Percentiles rank a stretch among this genome's conserved stretches.
These are phyloP conservation scores for Samia ricini DNA, from an alignment of 1,140 invertebrate genomes.

Conservation along the genomic window DNA sequence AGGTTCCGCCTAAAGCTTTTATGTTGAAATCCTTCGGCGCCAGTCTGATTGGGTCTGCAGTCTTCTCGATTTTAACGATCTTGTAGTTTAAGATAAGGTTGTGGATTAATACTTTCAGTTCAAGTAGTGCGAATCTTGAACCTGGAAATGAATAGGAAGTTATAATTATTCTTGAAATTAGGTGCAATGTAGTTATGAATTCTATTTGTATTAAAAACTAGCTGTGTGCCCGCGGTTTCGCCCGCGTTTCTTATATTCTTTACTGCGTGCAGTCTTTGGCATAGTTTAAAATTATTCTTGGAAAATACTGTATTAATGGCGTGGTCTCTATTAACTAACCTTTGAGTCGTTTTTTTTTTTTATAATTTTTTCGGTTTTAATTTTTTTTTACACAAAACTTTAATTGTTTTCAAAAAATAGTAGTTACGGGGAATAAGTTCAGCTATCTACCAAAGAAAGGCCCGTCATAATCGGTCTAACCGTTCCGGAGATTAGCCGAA, in stretches of 20 bases:
- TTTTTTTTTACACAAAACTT: too few species aligned
- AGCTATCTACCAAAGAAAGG: too few species aligned
- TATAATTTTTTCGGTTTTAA: too few species aligned
- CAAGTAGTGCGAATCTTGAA: conserved; percentile 29
- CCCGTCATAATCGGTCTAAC: too few species aligned
- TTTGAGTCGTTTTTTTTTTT: too few species aligned
- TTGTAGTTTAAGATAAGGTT: conserved; percentile 27
- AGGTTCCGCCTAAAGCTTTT: conserved; percentile 17
- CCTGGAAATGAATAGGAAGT: background rate
- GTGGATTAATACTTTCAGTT: conserved; percentile 26
- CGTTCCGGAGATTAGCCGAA: too few species aligned
- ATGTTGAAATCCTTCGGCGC: conserved; percentile 22
- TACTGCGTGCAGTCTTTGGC: background rate
- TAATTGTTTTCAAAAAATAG: too few species aligned
- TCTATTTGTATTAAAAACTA: background rate
- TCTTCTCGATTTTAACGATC: conserved; percentile 26
- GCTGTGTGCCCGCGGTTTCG: too few species aligned
- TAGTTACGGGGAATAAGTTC: too few species aligned
- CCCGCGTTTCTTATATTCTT: too few species aligned
- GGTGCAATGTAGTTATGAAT: background rate
- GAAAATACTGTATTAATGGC: too few species aligned
- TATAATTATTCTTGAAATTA: background rate
- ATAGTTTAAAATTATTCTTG: background rate
- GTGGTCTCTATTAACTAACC: too few species aligned
- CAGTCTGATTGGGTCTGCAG: conserved; percentile 25